Evolutionary conservation across 2,888 invertebrate genomes (phyloP), one percentile per base, ranked within the genome.

Genomic region (Perizoma flavofasciatum): DNA sequence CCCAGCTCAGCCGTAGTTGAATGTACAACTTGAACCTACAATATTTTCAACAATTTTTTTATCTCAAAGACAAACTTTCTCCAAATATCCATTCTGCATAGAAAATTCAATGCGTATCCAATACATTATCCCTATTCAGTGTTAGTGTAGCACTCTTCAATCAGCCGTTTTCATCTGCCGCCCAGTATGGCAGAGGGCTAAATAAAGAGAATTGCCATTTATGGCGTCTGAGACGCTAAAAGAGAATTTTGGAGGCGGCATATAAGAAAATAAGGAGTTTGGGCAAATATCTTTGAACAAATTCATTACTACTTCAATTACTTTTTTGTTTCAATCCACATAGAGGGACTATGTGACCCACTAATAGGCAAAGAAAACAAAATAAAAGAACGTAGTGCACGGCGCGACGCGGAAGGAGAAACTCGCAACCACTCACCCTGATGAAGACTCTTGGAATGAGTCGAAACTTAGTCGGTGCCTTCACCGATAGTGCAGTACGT

Each of bases 171-270:
- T 61, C 70, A 70, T 72, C 54, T 54, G 62, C 45, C 52, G 44
- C 63, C 62, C 72, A 70, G 73, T 73, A 74, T 68, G 61, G 69
- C 57, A 66, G 51, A 57, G 53, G 56, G 68, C 73, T 73, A 74
- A 77, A 77, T 75, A 77, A 77, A 75, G 72, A 44, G 55, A 59
- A 62, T 58, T 58, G 58, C 62, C 71, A 73, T 74, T 75, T 77
- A 74, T 67, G 67, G 61, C 46, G 11, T 4, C 53, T 22, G 7
- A 0, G 52, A 53, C 9, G 34, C 8, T 35, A 5, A 10, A 55
- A 39, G 10, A 43, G 49, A 34, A 11, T 10, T 53, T 52, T 55
- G 63, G 73, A 75, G 69, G 33, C 11, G 75, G 69, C 40, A 66
- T 44, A 22, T 7, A n/a, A n/a, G 5, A 22, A 22, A 22, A 22